Evolutionary conservation across 1,140 invertebrate species (phyloP), one percentile per base, ranked within the genome.

Genomic region (Trichonephila clavata): DNA sequence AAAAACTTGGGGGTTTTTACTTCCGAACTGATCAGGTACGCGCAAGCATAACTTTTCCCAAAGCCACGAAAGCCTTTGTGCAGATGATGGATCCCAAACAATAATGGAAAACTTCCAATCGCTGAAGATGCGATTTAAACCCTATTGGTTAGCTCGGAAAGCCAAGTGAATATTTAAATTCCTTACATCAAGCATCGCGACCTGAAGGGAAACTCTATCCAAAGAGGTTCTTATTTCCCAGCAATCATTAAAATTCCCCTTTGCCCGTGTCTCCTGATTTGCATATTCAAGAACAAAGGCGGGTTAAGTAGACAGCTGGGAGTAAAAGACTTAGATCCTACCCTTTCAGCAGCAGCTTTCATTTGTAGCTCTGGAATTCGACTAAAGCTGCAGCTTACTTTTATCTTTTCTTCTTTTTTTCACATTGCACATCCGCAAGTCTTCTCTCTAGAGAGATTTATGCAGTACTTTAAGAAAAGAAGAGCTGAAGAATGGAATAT

Each of bases 251-350:
- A 93, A 93, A 93, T 93, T 93, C 92, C 92, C 92, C 92, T 61
- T 77, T 87, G 92, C 63, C 57, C 65, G 92, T 93, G 84, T 93
- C 83, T 93, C 92, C 65, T 81, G 83, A 93, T 93, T 93, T 93
- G 92, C 92, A 93, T 93, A 93, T 93, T 93, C 92, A 93, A 93
- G 92, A 93, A 93, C 92, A 93, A 93, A 93, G 92, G 57, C 83
- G 92, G 68, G 92, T 93, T 93, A 93, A 93, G 92, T 93, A 93
- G 92, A 87, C 92, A 80, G 92, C 71, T 87, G 92, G 92, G 92
- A 93, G 77, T 91, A 83, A 81, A 90, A 91, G 90, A 91, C 84
- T 93, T 61, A 87, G 84, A 93, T 87, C 83, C 90, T 87, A 93
- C 59, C 68, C 92, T 93, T 87, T 87, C 86, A 61, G 14, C 92